Percentiles rank a stretch among this genome's conserved stretches.
Conservation (phyloP, 2,797 vertebrate species). For the Argya squamiceps region DNA sequence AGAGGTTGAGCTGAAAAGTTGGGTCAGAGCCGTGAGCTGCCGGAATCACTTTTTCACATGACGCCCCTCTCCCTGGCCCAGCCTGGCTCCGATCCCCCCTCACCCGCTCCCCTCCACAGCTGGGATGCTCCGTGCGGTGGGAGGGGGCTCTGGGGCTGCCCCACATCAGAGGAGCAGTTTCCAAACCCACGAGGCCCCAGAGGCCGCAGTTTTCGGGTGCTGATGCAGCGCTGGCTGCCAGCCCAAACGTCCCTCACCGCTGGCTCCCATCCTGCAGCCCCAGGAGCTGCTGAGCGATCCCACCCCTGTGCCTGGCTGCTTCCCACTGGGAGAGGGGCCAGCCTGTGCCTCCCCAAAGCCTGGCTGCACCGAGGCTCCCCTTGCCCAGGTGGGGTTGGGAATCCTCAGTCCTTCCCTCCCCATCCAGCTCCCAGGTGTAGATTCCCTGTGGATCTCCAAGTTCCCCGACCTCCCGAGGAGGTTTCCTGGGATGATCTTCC, state of each 20-base stretch:
- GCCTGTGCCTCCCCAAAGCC: neutral
- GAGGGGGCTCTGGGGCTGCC: neutral
- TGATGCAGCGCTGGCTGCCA: no score
- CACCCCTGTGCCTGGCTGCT: neutral
- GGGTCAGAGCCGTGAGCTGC: slow-evolving; percentile 20
- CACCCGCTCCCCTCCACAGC: neutral
- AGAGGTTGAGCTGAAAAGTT: slow-evolving; percentile 6
- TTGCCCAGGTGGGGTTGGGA: rapidly evolving
- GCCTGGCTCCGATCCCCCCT: neutral
- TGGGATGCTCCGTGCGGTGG: neutral
- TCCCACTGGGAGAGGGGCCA: neutral
- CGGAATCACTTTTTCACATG: slow-evolving; percentile 4
- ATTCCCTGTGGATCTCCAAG: neutral
- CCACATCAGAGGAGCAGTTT: neutral
- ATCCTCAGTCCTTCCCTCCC: neutral
- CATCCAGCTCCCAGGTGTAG: rapidly evolving
- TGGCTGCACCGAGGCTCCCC: rapidly evolving
- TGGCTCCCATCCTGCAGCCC: neutral
- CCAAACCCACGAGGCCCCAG: no score
- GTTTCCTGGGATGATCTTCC: neutral
- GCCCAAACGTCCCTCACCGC: rapidly evolving
- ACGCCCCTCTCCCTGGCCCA: neutral
- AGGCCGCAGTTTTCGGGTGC: no score
- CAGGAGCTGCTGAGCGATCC: neutral
- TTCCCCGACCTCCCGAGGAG: rapidly evolving